These are phyloP conservation scores for Crotalus viridis DNA, from an alignment of 2,113 vertebrate species.

Conservation along the genomic window DNA sequence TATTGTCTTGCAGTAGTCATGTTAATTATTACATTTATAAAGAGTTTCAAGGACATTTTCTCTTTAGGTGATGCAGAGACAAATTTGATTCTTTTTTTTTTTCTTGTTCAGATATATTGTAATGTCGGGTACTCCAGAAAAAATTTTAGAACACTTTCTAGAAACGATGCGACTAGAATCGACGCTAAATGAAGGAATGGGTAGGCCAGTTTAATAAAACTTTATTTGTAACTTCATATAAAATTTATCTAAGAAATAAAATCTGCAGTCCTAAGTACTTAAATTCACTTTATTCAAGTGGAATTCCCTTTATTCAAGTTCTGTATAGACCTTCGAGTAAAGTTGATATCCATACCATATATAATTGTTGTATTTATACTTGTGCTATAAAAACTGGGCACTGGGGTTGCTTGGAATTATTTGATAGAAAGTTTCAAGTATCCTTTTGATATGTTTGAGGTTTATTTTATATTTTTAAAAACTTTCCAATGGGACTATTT, in stretches of 20 bases:
- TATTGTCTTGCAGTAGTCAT: not conserved
- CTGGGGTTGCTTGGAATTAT: conserved; percentile 2
- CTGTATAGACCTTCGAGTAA: not conserved
- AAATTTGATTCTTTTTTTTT: conserved; percentile 42
- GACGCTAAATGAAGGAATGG: conserved; percentile 83
- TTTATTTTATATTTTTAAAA: not conserved
- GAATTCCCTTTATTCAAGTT: not conserved
- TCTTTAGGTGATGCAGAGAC: not conserved
- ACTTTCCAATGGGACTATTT: not conserved
- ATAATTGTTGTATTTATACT: not conserved
- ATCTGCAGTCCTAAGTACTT: not conserved
- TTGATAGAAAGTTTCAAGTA: conserved; percentile 21
- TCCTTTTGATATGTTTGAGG: not conserved
- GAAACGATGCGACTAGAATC: conserved; percentile 93
- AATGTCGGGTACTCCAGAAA: conserved; percentile 97
- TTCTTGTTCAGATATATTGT: conserved; percentile 86
- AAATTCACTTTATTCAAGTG: not conserved
- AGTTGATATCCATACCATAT: not conserved
- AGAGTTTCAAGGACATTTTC: not conserved
- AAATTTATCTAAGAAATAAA: not conserved
- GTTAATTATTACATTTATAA: not conserved
- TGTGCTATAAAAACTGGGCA: not conserved
- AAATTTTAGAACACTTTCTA: conserved; percentile 97
- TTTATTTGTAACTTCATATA: not conserved
- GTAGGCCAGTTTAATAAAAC: conserved; percentile 48